A percentile compares a stretch with the other conserved stretches of the same genome.
phyloP scores from a whole-genome alignment of 2,888 invertebrate genomes.

The Pandemis cinnamomeana region DNA sequence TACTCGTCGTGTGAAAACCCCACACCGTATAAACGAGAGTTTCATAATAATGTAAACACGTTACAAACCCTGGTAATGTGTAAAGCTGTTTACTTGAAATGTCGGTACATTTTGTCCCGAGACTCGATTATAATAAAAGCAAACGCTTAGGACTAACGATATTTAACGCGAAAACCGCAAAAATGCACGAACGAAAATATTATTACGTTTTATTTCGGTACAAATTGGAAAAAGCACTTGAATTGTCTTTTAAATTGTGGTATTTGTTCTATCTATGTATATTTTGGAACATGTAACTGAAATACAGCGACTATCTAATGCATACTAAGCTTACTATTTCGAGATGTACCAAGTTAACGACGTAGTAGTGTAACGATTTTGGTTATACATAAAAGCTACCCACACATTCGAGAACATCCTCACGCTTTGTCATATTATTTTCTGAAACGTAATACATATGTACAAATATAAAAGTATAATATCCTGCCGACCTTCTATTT shows the following conservation, averaged over 20 bases:
- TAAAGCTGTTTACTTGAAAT: constrained; percentile 18
- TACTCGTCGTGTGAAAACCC: neutral
- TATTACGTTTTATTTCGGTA: constrained; percentile 11
- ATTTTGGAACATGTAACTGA: neutral
- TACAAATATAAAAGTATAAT: neutral
- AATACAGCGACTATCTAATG: neutral
- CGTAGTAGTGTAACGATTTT: neutral
- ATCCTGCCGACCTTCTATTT: neutral
- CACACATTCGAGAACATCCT: neutral
- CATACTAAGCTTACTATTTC: neutral
- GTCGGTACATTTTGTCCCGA: constrained; percentile 17
- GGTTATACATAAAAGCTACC: neutral
- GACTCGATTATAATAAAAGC: constrained; percentile 34
- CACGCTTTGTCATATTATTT: neutral
- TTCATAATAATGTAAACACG: constrained; percentile 1
- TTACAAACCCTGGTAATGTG: constrained; percentile 14
- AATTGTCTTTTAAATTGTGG: neutral
- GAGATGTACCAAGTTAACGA: neutral
- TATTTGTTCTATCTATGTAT: neutral
- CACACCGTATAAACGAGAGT: neutral
- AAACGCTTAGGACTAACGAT: constrained; percentile 29
- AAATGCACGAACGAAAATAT: constrained; percentile 11
- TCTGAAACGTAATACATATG: neutral
- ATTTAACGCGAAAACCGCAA: constrained; percentile 18
- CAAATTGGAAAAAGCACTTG: constrained; percentile 17